Evolutionary conservation across 2,113 vertebrate genomes (phyloP).

Genomic region (Herpetotheres cachinnans): DNA sequence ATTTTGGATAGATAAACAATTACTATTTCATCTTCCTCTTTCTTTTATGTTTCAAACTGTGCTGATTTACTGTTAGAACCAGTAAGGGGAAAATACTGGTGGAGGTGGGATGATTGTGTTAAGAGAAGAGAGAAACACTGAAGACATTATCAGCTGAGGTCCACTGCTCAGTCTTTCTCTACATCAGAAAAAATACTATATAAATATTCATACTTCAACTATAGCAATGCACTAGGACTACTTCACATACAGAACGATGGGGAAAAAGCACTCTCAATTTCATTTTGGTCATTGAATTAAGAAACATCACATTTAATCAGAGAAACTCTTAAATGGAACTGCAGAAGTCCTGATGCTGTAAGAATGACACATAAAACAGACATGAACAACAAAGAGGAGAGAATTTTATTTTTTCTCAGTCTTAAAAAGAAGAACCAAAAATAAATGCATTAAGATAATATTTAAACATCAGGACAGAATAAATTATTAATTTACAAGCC

Average conservation of each 20-base stretch:
- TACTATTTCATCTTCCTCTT: not conserved
- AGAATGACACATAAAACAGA: not conserved
- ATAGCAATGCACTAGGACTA: not conserved
- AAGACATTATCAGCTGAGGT: not conserved
- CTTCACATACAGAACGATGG: not conserved
- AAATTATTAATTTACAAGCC: not conserved
- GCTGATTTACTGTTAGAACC: not conserved
- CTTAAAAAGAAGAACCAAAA: not conserved
- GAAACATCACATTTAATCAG: not conserved
- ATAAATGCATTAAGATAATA: not conserved
- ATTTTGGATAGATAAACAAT: not conserved
- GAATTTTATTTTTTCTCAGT: not conserved
- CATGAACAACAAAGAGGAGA: not conserved
- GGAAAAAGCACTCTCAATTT: not conserved
- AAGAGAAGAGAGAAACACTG: not conserved
- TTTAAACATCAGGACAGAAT: not conserved
- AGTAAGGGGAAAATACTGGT: not conserved
- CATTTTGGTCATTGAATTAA: not conserved
- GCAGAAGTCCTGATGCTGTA: not conserved
- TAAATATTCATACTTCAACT: not conserved
- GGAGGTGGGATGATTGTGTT: accelerated
- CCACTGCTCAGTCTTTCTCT: not conserved
- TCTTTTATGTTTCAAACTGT: not conserved
- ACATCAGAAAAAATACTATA: not conserved
- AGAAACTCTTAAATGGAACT: not conserved